Conservation (phyloP, 23 tunicate species). For the Oikopleura dioica region DNA sequence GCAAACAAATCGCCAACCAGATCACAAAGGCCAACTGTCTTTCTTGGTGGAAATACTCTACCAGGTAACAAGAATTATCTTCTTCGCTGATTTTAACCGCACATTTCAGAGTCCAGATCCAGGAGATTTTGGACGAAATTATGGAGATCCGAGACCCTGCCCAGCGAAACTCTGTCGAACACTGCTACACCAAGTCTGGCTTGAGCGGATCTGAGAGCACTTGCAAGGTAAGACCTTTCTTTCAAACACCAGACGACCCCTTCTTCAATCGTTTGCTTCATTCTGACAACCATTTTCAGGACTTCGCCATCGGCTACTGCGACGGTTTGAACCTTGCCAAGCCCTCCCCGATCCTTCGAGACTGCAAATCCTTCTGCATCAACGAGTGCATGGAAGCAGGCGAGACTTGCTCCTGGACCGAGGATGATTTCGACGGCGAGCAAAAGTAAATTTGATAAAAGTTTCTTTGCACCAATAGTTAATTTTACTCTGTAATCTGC, state of each 20-base stretch:
- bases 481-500: too few species aligned
- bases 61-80: too few species aligned
- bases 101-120: too few species aligned
- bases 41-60: background rate
- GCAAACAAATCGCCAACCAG: background rate
- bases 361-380: background rate
- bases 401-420: background rate
- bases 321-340: background rate
- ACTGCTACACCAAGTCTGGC: background rate
- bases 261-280: too few species aligned
- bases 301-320: background rate
- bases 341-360: background rate
- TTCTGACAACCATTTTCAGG: too few species aligned
- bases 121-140: background rate
- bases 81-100: too few species aligned
- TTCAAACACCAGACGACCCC: too few species aligned
- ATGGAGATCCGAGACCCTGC: background rate
- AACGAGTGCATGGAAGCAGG: background rate
- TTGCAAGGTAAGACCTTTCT: too few species aligned
- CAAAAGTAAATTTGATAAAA: too few species aligned
- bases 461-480: too few species aligned
- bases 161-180: background rate
- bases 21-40: background rate
- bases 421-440: background rate
- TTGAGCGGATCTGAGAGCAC: background rate